Percentiles rank a stretch among this genome's conserved stretches.
Evolutionary conservation across 2,113 vertebrate genomes (phyloP).

Genomic region (Pristiophorus japonicus): DNA sequence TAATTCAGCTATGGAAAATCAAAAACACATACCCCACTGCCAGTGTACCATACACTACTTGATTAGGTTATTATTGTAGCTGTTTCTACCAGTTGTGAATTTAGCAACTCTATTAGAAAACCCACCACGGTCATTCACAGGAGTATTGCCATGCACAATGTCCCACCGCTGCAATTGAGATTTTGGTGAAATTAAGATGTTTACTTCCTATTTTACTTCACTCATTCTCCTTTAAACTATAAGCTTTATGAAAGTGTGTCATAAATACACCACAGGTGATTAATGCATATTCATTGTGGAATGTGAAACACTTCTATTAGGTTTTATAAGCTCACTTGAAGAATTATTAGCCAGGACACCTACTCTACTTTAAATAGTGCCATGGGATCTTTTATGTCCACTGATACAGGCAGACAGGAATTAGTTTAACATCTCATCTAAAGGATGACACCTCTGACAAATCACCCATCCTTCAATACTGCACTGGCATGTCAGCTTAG

Average conservation of each 20-base stretch:
- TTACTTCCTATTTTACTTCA: neutral
- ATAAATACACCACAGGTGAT: neutral
- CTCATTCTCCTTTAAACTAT: slow-evolving; percentile 1
- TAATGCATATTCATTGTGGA: neutral
- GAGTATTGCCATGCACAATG: neutral
- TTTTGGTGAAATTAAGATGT: neutral
- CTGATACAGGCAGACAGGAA: neutral
- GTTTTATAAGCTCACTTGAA: neutral
- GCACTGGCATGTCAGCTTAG: neutral
- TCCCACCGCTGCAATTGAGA: neutral
- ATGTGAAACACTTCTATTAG: neutral
- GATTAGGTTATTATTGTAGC: neutral
- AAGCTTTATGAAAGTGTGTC: neutral
- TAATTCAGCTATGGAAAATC: neutral
- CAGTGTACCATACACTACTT: neutral
- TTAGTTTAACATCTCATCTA: neutral
- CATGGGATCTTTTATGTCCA: neutral
- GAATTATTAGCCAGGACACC: neutral
- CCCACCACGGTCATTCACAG: neutral
- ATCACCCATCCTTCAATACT: neutral
- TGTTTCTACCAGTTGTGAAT: neutral
- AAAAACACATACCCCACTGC: neutral
- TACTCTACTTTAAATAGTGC: neutral
- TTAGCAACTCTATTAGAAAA: neutral
- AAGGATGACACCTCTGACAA: slow-evolving; percentile 1